phyloP scores from a whole-genome alignment of 2,113 vertebrate genomes.

The Andinoacara biseriatus region DNA sequence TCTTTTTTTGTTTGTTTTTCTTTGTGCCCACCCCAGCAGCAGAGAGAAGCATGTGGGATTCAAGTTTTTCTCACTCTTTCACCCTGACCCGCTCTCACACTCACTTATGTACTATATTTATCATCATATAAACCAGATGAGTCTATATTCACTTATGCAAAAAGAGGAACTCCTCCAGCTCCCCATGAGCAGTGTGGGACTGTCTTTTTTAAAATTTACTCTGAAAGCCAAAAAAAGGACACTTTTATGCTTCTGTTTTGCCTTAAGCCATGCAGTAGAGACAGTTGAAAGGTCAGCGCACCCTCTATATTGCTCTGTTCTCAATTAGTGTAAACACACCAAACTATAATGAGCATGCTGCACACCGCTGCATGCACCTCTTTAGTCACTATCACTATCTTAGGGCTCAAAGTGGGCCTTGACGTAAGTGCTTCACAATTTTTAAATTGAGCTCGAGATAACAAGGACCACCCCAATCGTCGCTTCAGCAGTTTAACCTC shows the following conservation, averaged over 20 bases:
- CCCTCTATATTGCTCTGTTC: background rate
- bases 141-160: background rate
- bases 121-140: background rate
- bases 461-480: background rate
- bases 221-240: background rate
- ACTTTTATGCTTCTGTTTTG: slow-evolving; percentile 1
- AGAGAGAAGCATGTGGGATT: background rate
- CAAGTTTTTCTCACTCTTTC: slow-evolving; percentile 1
- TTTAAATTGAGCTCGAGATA: background rate
- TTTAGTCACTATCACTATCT: background rate
- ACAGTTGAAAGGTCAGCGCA: slow-evolving; percentile 1
- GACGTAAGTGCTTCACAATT: background rate
- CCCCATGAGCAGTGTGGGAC: background rate
- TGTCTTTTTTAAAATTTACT: slow-evolving; percentile 1
- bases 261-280: background rate
- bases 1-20: background rate
- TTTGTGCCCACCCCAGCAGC: background rate
- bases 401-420: background rate
- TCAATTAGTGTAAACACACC: background rate
- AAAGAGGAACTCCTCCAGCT: slow-evolving; percentile 6
- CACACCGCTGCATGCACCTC: background rate
- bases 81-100: background rate
- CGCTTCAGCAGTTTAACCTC: background rate
- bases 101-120: background rate
- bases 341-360: background rate